Percentiles rank a stretch among this genome's conserved stretches.
Conservation (phyloP, 2,113 vertebrate genomes). For the Sakesphorus luctuosus region DNA sequence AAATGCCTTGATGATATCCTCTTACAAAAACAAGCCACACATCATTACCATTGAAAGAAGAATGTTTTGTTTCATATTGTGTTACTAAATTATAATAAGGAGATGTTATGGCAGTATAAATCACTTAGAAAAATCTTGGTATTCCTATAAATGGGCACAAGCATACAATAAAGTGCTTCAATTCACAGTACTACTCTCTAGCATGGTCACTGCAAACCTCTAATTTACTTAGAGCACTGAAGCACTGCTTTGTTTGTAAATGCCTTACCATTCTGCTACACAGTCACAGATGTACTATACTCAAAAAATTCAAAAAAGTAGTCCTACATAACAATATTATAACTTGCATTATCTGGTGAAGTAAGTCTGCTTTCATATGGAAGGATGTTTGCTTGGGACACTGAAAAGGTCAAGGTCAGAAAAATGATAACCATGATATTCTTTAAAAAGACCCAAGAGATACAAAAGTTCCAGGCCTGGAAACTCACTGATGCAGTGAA, state of each 20-base stretch:
- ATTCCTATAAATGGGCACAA: not conserved
- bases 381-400: not conserved
- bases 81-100: not conserved
- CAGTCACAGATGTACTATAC: not conserved
- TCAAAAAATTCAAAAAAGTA: not conserved
- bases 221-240: not conserved
- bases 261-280: not conserved
- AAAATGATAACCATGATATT: not conserved
- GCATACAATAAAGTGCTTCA: not conserved
- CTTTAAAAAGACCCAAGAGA: not conserved
- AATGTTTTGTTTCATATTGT: not conserved
- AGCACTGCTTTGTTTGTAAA: not conserved
- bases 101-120: not conserved
- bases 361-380: not conserved
- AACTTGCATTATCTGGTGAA: not conserved
- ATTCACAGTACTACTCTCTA: not conserved
- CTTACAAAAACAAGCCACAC: not conserved
- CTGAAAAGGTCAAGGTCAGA: not conserved
- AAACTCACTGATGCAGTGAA: not conserved
- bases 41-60: not conserved
- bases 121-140: not conserved
- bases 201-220: not conserved
- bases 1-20: not conserved
- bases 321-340: not conserved
- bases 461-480: not conserved